A percentile compares a stretch with the other conserved stretches of the same genome.
These are phyloP conservation scores for Heliocidaris erythrogramma DNA, from an alignment of 35 echinoderm and acorn worm species.

Conservation along the genomic window DNA sequence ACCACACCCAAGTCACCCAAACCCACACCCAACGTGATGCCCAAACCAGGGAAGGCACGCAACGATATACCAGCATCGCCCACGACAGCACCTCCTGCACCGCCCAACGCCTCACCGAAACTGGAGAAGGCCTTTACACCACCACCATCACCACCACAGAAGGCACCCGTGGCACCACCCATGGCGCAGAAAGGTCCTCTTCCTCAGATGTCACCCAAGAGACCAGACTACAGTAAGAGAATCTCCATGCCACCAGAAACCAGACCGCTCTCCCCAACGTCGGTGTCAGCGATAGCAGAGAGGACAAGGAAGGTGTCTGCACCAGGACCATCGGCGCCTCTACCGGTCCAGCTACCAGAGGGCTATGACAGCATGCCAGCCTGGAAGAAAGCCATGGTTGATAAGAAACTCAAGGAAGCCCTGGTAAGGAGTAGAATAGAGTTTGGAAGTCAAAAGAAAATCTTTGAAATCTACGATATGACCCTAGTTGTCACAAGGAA, in stretches of 20 bases:
- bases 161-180: slow-evolving; percentile 8
- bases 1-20: background rate
- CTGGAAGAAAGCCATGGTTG: slow-evolving; percentile 71
- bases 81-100: background rate
- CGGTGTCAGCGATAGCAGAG: background rate
- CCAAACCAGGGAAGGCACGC: background rate
- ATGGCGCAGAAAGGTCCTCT: background rate
- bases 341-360: slow-evolving; percentile 44
- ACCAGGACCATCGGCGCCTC: background rate
- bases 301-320: slow-evolving; percentile 16
- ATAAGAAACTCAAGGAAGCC: slow-evolving; percentile 63
- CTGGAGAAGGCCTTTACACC: background rate
- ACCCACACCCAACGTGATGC: slow-evolving; percentile 18
- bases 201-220: background rate
- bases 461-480: too few relatives aligned
- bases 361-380: slow-evolving; percentile 52
- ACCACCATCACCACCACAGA: slow-evolving; percentile 43
- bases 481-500: too few relatives aligned
- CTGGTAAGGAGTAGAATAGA: slow-evolving; percentile 15
- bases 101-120: background rate
- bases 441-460: too few relatives aligned
- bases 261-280: background rate
- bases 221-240: slow-evolving; percentile 28
- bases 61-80: background rate
- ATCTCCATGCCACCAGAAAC: slow-evolving; percentile 27